These are phyloP conservation scores for Drosophila imparisetae DNA, from an alignment of 2,888 invertebrate species.

Conservation along the genomic window DNA sequence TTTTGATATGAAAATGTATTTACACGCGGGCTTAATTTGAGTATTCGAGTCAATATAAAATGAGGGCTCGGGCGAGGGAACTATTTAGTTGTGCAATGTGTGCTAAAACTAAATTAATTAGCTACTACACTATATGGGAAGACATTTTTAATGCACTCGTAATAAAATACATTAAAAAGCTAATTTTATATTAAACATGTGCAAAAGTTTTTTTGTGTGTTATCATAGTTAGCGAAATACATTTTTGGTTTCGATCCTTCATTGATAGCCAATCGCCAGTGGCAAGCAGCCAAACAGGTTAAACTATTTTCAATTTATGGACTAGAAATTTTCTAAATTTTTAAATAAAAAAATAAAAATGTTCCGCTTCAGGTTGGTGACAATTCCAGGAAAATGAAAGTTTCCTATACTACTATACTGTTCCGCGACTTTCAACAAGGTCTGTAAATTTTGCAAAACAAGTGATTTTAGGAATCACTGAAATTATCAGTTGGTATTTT, in stretches of 20 bases:
- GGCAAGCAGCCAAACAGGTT: not conserved
- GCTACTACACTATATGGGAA: conserved; percentile 21
- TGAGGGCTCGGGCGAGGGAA: not conserved
- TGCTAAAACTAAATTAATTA: conserved; percentile 24
- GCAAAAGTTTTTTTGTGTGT: conserved; percentile 1
- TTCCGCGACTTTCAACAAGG: not conserved
- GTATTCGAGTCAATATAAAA: conserved; percentile 14
- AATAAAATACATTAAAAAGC: conserved; percentile 9
- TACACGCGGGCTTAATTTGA: conserved; percentile 46
- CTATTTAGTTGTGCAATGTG: conserved; percentile 6
- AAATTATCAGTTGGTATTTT: not conserved
- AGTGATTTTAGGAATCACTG: not conserved
- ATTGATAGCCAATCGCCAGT: not conserved
- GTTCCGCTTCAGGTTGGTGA: not conserved
- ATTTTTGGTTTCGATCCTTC: not conserved
- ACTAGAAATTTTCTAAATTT: not conserved
- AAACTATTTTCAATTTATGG: not conserved
- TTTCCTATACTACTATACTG: not conserved
- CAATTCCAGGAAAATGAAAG: not conserved
- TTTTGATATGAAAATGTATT: conserved; percentile 24
- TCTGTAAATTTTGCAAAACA: not conserved
- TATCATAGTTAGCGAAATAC: not conserved
- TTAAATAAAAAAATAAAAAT: not conserved
- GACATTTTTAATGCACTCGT: conserved; percentile 6
- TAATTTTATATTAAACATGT: conserved; percentile 4